Conservation (phyloP, 2,113 vertebrate genomes). For the Zosterops pallidus region DNA sequence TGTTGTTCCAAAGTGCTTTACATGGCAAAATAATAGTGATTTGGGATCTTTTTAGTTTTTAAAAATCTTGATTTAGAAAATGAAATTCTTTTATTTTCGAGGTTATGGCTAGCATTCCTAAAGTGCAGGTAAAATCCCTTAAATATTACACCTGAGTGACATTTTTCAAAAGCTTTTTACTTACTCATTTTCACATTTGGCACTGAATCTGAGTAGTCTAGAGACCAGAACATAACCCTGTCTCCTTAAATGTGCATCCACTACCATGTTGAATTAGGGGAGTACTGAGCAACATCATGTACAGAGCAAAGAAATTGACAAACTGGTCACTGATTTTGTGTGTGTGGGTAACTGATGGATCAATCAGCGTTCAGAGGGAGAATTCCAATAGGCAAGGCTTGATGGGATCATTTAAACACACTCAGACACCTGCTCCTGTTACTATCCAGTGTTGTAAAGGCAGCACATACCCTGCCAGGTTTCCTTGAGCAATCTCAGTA, state of each 20-base stretch:
- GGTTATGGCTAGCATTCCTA: neutral
- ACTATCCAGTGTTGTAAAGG: neutral
- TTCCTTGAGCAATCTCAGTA: neutral
- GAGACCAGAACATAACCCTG: neutral
- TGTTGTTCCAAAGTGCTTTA: neutral
- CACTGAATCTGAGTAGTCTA: neutral
- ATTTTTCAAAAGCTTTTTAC: neutral
- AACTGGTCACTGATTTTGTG: fast-evolving
- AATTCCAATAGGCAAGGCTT: neutral
- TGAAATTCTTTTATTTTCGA: neutral
- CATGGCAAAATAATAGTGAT: neutral
- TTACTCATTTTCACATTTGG: neutral
- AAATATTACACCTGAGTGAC: neutral
- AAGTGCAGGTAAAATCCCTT: neutral
- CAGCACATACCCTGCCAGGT: neutral
- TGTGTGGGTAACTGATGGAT: neutral
- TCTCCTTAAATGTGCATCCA: neutral
- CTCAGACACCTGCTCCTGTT: neutral
- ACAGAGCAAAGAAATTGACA: neutral
- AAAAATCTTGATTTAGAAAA: neutral
- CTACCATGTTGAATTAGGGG: neutral
- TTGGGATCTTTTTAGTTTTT: neutral
- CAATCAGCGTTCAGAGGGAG: neutral
- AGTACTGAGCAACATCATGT: neutral
- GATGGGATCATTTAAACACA: neutral